Evolutionary conservation across 2,797 vertebrate species (phyloP).

Genomic region (Rhinichthys osculus): DNA sequence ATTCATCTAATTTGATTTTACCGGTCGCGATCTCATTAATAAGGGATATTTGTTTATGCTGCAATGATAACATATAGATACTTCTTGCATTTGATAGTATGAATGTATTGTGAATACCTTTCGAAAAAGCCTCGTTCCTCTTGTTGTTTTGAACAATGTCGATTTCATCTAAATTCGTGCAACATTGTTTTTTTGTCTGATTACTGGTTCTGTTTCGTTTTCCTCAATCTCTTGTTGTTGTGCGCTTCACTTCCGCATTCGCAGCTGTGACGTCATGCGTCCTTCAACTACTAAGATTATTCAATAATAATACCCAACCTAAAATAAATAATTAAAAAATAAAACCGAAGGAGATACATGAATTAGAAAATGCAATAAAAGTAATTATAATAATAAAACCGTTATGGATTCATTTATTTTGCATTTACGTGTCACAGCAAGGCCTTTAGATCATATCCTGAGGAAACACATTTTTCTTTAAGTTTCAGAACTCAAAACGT

Average conservation of each 20-base stretch:
- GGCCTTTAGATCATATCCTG: background rate
- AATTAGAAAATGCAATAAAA: background rate
- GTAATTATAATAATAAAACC: background rate
- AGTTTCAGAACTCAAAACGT: background rate
- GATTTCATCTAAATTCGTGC: background rate
- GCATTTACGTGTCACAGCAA: background rate
- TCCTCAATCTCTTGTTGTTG: constrained; percentile 43
- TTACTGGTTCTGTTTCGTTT: constrained; percentile 19
- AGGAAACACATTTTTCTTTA: background rate
- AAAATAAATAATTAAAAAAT: background rate
- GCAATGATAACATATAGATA: background rate
- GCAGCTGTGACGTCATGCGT: constrained; percentile 10
- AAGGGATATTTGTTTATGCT: too few relatives aligned
- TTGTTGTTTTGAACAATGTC: background rate
- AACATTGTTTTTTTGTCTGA: background rate
- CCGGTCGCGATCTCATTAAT: background rate
- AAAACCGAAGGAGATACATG: background rate
- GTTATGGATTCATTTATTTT: background rate
- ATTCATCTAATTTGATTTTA: background rate
- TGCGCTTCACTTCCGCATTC: constrained; percentile 35
- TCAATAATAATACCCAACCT: too few relatives aligned
- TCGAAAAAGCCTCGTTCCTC: background rate
- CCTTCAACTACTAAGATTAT: background rate
- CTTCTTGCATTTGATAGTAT: background rate
- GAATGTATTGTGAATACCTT: constrained; percentile 1